Conservation (phyloP, 2,888 invertebrate genomes). For the Bombylius discolor region DNA sequence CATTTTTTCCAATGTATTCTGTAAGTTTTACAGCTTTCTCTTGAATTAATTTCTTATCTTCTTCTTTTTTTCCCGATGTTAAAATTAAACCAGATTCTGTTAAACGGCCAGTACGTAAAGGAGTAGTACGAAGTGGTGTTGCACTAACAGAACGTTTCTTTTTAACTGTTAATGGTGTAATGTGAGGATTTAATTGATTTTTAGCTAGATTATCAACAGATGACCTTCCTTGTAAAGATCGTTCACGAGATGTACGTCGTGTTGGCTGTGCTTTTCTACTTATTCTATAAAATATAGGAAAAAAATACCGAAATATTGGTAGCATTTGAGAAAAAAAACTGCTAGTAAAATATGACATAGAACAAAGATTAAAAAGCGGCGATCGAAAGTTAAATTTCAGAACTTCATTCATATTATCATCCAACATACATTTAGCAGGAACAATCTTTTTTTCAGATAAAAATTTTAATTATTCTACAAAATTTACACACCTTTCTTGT, state of each 20-base stretch:
- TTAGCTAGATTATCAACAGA: neutral
- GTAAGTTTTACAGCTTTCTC: constrained; percentile 23
- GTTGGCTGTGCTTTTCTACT: constrained; percentile 21
- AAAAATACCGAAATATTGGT: neutral
- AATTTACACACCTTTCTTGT: neutral
- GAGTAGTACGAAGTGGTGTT: constrained; percentile 15
- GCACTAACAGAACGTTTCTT: constrained; percentile 15
- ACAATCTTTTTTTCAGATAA: too few relatives aligned
- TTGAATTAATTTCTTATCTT: constrained; percentile 31
- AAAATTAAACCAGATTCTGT: constrained; percentile 12
- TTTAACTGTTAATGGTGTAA: constrained; percentile 5
- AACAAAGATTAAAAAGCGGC: too few relatives aligned
- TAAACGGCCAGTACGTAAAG: constrained; percentile 10
- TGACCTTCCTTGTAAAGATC: constrained; percentile 1
- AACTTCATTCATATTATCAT: neutral
- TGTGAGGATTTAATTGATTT: neutral
- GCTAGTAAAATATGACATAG: too few relatives aligned
- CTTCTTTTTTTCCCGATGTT: constrained; percentile 26
- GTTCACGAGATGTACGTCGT: constrained; percentile 16
- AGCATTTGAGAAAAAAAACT: neutral
- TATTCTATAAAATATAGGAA: constrained; percentile 12
- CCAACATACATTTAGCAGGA: too few relatives aligned
- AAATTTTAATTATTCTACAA: too few relatives aligned
- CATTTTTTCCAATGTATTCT: constrained; percentile 20
- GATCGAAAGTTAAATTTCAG: too few relatives aligned